Base-by-base conservation (phyloP, 1,140 invertebrate genomes). In the Portunus trituberculatus region DNA sequence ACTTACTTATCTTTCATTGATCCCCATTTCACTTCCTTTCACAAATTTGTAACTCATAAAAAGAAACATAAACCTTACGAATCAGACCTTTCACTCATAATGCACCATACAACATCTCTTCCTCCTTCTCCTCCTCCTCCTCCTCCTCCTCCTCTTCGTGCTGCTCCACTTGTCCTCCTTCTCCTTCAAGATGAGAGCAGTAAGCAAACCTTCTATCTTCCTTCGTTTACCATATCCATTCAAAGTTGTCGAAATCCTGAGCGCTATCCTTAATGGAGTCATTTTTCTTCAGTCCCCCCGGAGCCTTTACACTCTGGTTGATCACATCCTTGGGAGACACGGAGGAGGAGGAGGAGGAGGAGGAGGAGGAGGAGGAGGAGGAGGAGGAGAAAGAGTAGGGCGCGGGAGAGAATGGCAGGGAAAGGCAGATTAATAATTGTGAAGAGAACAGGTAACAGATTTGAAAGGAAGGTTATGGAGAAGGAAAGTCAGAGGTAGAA, bases 161-260 rank as follows among this genome's bases (percentile, higher is more conserved):
- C 20, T 25, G 52, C 52, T 82, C 91, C n/a, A 6, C 29, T 32
- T 29, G 52, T 76, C n/a, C 20, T 52, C 46, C 90, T 16, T 25
- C 90, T 31, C 8, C 48, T 10, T 83, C 91, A 45, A 92, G 59
- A 28, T 29, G 46, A 59, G 91, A 92, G 31, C 25, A 45, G 87
- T 90, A 52, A 88, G 86, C 83, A 90, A 90, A 76, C 32, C 87
- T 52, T 46, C 48, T 89, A 89, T 94, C 87, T 89, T 39, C 52
- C 59, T 89, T 89, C 87, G 86, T 89, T 94, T 94, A 94, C 93
- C 93, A 94, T 94, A 94, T 45, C 93, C 67, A 94, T 94, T 94
- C 93, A 94, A 94, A 94, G 93, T 94, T 94, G 93, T 94, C 93
- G 93, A 94, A 94, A 94, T 94, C 93, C 67, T 91, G 93, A 94